phyloP scores from a whole-genome alignment of 2,888 invertebrate species.

The Mechanitis mazaeus region DNA sequence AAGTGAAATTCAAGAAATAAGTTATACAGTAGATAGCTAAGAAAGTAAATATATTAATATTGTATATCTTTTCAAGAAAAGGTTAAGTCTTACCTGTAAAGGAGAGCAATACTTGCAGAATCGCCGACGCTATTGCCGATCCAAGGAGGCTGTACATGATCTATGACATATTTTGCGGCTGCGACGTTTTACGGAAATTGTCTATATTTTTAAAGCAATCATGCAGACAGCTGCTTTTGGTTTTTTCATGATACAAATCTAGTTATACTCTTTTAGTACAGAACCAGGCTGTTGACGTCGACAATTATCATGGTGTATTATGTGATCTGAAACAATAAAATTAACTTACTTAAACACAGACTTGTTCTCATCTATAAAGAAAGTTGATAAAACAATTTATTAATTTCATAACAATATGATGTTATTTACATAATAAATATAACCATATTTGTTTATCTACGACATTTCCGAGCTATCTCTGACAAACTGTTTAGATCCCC shows the following conservation, averaged over 20 bases:
- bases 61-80: not conserved
- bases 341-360: not conserved
- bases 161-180: slow-evolving; percentile 54
- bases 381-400: no score
- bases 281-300: slow-evolving; percentile 12
- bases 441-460: no score
- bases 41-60: no score
- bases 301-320: slow-evolving; percentile 35
- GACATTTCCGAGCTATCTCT: no score
- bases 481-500: no score
- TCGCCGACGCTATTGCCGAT: slow-evolving; percentile 61
- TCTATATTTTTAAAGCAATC: slow-evolving; percentile 40
- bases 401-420: not conserved
- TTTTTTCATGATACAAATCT: slow-evolving; percentile 46
- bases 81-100: slow-evolving; percentile 50
- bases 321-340: slow-evolving; percentile 45
- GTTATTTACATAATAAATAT: not conserved
- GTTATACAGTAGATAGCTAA: no score
- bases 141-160: slow-evolving; percentile 68
- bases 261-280: slow-evolving; percentile 9
- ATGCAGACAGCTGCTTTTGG: slow-evolving; percentile 42
- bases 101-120: slow-evolving; percentile 63
- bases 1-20: no score
- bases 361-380: no score
- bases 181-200: slow-evolving; percentile 55